phyloP scores from a whole-genome alignment of 2,797 vertebrate species.

The Phataginus tetradactyla region DNA sequence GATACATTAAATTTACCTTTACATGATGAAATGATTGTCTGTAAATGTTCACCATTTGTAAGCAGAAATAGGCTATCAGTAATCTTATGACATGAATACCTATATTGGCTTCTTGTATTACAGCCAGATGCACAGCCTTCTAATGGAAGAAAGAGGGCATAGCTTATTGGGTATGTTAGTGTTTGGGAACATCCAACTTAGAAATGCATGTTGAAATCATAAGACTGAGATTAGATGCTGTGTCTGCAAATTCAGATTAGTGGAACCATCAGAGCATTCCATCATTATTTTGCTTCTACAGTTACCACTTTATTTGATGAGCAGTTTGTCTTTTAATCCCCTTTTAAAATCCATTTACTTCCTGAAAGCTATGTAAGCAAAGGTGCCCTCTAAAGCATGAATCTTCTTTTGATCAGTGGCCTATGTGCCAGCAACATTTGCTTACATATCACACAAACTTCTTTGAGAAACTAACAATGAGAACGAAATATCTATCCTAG shows the following conservation, averaged over 20 bases:
- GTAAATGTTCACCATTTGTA: conserved; percentile 27
- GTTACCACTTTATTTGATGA: not conserved
- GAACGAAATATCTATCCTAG: not conserved
- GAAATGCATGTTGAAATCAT: not conserved
- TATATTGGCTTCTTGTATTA: conserved; percentile 42
- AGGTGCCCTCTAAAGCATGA: not conserved
- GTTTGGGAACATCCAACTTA: not conserved
- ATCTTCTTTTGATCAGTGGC: not conserved
- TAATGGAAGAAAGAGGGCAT: not conserved
- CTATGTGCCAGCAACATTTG: not conserved
- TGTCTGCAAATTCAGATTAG: not conserved
- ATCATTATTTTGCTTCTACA: not conserved
- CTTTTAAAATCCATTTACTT: not conserved
- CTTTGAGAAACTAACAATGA: not conserved
- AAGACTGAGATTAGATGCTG: not conserved
- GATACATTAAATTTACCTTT: not conserved
- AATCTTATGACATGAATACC: not conserved
- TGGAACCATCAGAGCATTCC: not conserved
- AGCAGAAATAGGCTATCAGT: conserved; percentile 39
- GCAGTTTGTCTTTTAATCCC: not conserved
- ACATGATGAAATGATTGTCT: not conserved
- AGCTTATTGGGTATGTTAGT: not conserved
- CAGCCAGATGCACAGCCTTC: not conserved
- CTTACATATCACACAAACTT: not conserved
- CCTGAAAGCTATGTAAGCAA: not conserved